Evolutionary conservation across 2,113 vertebrate genomes (phyloP).

Genomic region (Geococcyx californianus): DNA sequence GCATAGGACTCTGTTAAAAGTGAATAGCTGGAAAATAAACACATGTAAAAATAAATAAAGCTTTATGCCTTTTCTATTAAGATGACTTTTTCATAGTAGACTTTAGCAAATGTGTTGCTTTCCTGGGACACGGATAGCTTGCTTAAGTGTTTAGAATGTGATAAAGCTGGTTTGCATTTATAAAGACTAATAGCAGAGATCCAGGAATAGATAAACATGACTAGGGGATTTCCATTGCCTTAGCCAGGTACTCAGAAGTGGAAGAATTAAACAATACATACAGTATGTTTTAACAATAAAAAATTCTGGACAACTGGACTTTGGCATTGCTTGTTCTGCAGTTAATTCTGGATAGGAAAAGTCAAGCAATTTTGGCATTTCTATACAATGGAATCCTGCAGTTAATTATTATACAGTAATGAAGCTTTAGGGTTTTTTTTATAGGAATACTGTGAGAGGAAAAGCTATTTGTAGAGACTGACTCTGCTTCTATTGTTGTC

Average conservation of each 20-base stretch:
- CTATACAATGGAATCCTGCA: constrained; percentile 3
- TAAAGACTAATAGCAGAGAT: constrained; percentile 7
- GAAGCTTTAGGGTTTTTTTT: not conserved
- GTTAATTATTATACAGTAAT: constrained; percentile 60
- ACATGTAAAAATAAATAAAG: not conserved
- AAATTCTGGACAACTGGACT: constrained; percentile 48
- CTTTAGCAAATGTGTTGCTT: not conserved
- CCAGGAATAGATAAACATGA: constrained; percentile 50
- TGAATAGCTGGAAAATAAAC: not conserved
- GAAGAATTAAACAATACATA: constrained; percentile 11
- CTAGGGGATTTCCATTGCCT: constrained; percentile 39
- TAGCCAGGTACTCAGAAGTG: constrained; percentile 34
- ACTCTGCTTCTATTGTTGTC: too few relatives aligned
- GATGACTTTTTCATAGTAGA: not conserved
- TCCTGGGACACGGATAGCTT: not conserved
- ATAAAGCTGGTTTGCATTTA: constrained; percentile 49
- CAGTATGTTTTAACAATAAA: constrained; percentile 19
- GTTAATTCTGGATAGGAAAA: constrained; percentile 51
- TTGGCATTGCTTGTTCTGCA: constrained; percentile 30
- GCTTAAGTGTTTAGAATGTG: not conserved
- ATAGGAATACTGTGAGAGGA: constrained; percentile 11
- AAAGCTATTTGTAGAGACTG: too few relatives aligned
- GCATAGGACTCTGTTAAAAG: not conserved
- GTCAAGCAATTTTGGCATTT: constrained; percentile 38
- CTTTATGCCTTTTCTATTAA: not conserved